These are phyloP conservation scores for Capitulum mitella DNA, from an alignment of 2,888 invertebrate species.

Conservation along the genomic window DNA sequence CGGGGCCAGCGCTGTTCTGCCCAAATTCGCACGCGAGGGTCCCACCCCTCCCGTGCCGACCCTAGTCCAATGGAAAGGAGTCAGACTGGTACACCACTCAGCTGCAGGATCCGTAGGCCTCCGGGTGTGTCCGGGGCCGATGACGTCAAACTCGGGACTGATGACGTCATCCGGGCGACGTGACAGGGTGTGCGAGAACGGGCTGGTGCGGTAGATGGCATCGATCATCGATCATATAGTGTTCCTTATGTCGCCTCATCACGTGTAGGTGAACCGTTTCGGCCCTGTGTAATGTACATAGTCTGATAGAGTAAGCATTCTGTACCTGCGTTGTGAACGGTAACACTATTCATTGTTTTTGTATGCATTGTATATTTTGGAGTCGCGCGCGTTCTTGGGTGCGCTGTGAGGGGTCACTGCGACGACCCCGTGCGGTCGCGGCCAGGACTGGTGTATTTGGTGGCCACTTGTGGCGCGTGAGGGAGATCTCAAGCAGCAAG, in stretches of 20 bases:
- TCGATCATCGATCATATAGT: not conserved
- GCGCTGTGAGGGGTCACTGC: not conserved
- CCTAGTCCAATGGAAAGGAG: not conserved
- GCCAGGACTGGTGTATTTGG: not conserved
- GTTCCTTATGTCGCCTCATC: not conserved
- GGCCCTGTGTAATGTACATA: not conserved
- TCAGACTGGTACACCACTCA: not conserved
- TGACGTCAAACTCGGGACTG: not conserved
- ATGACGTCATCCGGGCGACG: not conserved
- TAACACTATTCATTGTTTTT: constrained; percentile 2
- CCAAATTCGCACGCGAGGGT: too few species aligned
- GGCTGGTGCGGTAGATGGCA: not conserved
- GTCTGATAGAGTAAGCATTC: not conserved
- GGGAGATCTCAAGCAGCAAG: not conserved
- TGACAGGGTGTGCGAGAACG: not conserved
- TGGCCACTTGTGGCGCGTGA: not conserved
- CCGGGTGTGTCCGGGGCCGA: not conserved
- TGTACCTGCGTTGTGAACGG: not conserved
- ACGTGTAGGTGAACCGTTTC: not conserved
- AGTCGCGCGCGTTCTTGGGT: not conserved
- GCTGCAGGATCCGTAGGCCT: not conserved
- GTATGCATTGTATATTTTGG: constrained; percentile 16
- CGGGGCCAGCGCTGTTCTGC: too few species aligned
- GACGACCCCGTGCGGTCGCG: not conserved
- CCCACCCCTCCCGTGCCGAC: too few species aligned